Base-by-base conservation (phyloP, 2,888 invertebrate genomes). In the Eurytoma californica region DNA sequence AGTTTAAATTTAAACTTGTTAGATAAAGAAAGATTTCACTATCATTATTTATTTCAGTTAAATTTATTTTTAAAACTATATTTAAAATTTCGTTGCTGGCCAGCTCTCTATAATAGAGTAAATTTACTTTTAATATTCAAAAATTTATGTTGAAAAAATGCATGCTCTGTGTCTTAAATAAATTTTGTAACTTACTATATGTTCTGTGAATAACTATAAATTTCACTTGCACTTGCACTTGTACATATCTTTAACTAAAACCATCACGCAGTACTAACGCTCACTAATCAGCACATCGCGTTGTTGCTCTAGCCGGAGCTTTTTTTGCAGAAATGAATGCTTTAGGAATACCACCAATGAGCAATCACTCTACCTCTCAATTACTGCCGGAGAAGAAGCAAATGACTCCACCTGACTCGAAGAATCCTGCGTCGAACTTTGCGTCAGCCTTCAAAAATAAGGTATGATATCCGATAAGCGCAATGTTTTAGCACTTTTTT, bases 391-490 rank as follows among this genome's bases (percentile, higher is more conserved):
- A 95, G 74, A 94, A 94, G 87, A 94, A 94, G 57, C 82, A 82
- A 85, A 91, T 90, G 87, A 91, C 91, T 30, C 92, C 92, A 3
- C 90, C 91, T 0, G 92, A 92, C 53, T 85, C 89, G 0, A 93
- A 92, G 85, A 93, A 92, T 86, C 85, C 90, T 0, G 92, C 92
- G 81, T 86, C 91, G 14, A 92, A 91, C 85, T 94, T 94, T 88
- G 94, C 92, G 63, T 94, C 94, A 87, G 93, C 94, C 61, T 95
- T 95, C 85, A 95, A 95, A 88, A 89, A 86, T 75, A 91, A 90
- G 88, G 91, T 91, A 86, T 81, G 39, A 39, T 47, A 7, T 16
- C 39, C 0, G 13, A 20, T 0, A n/a, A 39, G 9, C 9, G 39
- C 39, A 9, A 9, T 39, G 39, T 39, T 39, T 9, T 9, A 39